Evolutionary conservation across 2,797 vertebrate genomes (phyloP).

Genomic region (Notoglanidium macrostoma): DNA sequence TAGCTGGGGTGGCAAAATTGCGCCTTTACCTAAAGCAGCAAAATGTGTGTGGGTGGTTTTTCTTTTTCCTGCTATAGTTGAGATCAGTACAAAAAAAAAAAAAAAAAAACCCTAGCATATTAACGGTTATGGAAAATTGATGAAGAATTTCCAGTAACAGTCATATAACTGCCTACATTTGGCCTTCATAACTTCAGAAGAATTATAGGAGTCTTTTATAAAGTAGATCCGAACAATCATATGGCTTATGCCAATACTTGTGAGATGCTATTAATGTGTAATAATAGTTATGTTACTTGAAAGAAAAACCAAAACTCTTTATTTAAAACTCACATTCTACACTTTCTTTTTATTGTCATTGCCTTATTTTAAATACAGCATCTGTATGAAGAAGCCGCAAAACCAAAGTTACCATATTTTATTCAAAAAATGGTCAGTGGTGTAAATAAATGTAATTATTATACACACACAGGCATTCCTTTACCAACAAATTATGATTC

Average conservation of each 20-base stretch:
- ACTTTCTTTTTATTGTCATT: neutral
- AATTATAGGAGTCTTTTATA: neutral
- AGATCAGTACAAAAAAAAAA: neutral
- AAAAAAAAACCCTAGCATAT: neutral
- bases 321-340: neutral
- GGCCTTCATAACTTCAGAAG: neutral
- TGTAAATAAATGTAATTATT: neutral
- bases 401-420: neutral
- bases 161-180: neutral
- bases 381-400: neutral
- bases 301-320: neutral
- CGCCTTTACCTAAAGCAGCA: conserved; percentile 10
- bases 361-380: neutral
- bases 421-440: neutral
- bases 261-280: neutral
- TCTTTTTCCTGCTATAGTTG: neutral
- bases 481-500: neutral
- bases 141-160: neutral
- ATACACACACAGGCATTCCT: neutral
- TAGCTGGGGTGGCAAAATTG: neutral
- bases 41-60: neutral
- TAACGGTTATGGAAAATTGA: neutral
- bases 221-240: neutral
- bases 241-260: neutral
- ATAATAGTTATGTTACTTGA: neutral